phyloP scores from a whole-genome alignment of 2,113 vertebrate genomes.

The Paraplagusia blochii region DNA sequence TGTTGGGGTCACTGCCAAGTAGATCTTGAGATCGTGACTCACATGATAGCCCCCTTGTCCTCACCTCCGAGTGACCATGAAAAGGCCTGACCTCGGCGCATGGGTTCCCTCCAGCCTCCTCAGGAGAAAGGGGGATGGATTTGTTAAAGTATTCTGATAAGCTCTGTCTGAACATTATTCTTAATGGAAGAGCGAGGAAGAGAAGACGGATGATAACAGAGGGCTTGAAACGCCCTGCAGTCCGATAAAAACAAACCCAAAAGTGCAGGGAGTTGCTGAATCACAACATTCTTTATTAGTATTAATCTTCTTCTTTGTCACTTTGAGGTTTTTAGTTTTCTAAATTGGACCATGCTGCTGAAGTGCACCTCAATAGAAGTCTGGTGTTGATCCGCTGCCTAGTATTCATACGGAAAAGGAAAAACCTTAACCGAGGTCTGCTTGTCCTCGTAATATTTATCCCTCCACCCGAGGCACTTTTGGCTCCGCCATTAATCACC shows the following conservation, averaged over 20 bases:
- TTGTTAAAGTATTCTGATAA: conserved; percentile 69
- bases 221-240: conserved; percentile 48
- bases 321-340: conserved; percentile 54
- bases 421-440: conserved; percentile 47
- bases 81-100: conserved; percentile 41
- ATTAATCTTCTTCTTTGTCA: conserved; percentile 48
- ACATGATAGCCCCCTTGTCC: conserved; percentile 51
- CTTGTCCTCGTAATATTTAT: conserved; percentile 45
- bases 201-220: conserved; percentile 71
- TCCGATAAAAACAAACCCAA: conserved; percentile 59
- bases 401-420: conserved; percentile 44
- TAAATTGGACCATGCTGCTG: conserved; percentile 59
- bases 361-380: conserved; percentile 49
- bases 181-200: conserved; percentile 68
- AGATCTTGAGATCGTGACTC: conserved; percentile 53
- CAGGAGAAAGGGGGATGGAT: conserved; percentile 64
- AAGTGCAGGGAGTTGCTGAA: conserved; percentile 49
- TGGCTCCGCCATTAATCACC: conserved; percentile 58
- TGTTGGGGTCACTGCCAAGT: conserved; percentile 52
- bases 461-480: conserved; percentile 41
- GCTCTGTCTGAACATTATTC: conserved; percentile 64
- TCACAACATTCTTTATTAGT: conserved; percentile 33
- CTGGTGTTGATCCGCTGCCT: conserved; percentile 15
- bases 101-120: conserved; percentile 57
- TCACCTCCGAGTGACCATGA: conserved; percentile 48